phyloP scores from a whole-genome alignment of 2,888 invertebrate genomes.

The Palloptera scutellata region DNA sequence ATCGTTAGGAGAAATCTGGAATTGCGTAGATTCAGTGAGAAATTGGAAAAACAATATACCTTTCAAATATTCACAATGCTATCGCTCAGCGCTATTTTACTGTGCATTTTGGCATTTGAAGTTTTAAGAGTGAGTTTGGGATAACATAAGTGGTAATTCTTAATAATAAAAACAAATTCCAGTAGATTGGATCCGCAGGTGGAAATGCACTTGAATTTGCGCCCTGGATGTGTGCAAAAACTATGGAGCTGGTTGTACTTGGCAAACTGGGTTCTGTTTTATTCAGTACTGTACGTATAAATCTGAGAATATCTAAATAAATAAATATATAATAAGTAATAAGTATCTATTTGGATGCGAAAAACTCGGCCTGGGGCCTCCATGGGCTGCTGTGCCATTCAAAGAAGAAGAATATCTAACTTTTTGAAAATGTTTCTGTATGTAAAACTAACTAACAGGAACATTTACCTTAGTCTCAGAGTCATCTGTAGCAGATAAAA shows the following conservation, averaged over 20 bases:
- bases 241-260: slow-evolving; percentile 34
- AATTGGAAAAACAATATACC: slow-evolving; percentile 45
- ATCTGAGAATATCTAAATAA: too few species aligned
- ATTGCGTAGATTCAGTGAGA: slow-evolving; percentile 43
- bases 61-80: slow-evolving; percentile 46
- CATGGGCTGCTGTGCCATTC: too few species aligned
- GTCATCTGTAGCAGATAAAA: too few species aligned
- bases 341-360: too few species aligned
- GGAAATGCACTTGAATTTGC: slow-evolving; percentile 22
- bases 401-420: too few species aligned
- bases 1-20: slow-evolving; percentile 42
- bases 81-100: slow-evolving; percentile 16
- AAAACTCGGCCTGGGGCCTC: too few species aligned
- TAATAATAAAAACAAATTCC: background rate
- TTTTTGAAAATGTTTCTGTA: too few species aligned
- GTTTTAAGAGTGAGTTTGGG: background rate
- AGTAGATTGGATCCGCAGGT: slow-evolving; percentile 1
- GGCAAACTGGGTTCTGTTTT: slow-evolving; percentile 35
- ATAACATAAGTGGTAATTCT: background rate
- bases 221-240: slow-evolving; percentile 35
- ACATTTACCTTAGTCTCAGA: too few species aligned
- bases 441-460: too few species aligned
- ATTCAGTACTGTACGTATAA: slow-evolving; percentile 29
- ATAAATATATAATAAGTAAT: too few species aligned
- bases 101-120: slow-evolving; percentile 28